Evolutionary conservation across 2,113 vertebrate genomes (phyloP).

Genomic region (Eptesicus fuscus): DNA sequence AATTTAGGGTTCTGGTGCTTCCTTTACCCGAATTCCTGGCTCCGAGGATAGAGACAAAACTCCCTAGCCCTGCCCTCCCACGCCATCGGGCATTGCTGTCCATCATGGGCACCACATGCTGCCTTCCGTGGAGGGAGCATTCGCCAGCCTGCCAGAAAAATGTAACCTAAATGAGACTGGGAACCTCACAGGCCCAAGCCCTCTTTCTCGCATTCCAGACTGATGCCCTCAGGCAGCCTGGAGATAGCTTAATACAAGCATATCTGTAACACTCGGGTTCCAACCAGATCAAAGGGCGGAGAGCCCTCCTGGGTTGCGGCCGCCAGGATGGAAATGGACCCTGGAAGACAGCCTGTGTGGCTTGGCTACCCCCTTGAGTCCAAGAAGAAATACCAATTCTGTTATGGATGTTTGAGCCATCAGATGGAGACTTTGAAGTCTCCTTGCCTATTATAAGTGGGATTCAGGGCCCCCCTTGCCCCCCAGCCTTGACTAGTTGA

Average conservation of each 20-base stretch:
- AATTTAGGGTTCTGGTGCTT: neutral
- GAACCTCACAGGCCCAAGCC: neutral
- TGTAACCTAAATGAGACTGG: neutral
- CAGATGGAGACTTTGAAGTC: conserved; percentile 73
- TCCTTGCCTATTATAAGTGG: conserved; percentile 65
- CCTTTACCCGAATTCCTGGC: neutral
- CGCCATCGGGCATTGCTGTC: accelerated
- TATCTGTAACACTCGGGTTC: conserved; percentile 58
- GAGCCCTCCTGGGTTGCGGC: neutral
- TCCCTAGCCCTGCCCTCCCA: neutral
- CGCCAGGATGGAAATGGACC: neutral
- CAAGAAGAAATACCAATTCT: conserved; percentile 57
- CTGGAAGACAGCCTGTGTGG: neutral
- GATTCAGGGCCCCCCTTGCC: conserved; percentile 56
- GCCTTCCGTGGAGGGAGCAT: neutral
- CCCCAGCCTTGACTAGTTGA: conserved; percentile 51
- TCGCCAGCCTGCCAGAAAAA: neutral
- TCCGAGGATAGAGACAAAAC: neutral
- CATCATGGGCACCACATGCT: accelerated
- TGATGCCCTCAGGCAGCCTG: conserved; percentile 41
- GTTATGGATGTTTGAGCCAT: conserved; percentile 66
- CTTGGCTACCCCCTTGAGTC: conserved; percentile 43
- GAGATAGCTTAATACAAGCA: conserved; percentile 52
- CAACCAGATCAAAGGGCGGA: conserved; percentile 60
- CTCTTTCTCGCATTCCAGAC: conserved; percentile 28